phyloP scores from a whole-genome alignment of 1,140 invertebrate genomes.

The Bombyx mandarina region DNA sequence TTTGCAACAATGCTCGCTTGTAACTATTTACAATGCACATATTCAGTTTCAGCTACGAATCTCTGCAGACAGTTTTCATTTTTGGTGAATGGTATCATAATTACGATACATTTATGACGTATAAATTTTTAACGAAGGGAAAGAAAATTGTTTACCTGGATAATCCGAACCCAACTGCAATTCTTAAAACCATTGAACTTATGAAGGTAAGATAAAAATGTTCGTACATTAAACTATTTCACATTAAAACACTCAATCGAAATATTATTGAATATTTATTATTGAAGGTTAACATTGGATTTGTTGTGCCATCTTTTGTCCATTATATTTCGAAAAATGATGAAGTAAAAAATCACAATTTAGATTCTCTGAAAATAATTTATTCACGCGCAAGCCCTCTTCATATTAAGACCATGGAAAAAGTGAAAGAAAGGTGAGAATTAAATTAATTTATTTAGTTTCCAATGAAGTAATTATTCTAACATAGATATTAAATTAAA shows the following conservation, averaged over 20 bases:
- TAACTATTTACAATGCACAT: neutral
- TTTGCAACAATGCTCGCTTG: too few relatives aligned
- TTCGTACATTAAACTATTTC: neutral
- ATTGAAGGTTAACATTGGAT: slow-evolving; percentile 37
- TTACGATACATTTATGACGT: slow-evolving; percentile 41
- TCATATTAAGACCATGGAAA: slow-evolving; percentile 32
- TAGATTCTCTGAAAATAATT: slow-evolving; percentile 38
- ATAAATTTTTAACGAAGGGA: slow-evolving; percentile 31
- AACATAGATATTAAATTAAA: too few relatives aligned
- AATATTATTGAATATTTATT: slow-evolving; percentile 1
- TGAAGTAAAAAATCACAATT: slow-evolving; percentile 52
- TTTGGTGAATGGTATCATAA: slow-evolving; percentile 32
- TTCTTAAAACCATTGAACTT: slow-evolving; percentile 23
- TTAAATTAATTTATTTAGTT: neutral
- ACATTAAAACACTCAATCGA: neutral
- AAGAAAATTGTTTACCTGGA: slow-evolving; percentile 32
- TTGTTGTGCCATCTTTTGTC: slow-evolving; percentile 35
- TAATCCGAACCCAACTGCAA: slow-evolving; percentile 16
- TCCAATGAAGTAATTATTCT: too few relatives aligned
- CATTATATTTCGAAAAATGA: slow-evolving; percentile 35
- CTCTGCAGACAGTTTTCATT: slow-evolving; percentile 17
- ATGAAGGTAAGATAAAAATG: slow-evolving; percentile 20
- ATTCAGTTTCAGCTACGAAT: slow-evolving; percentile 21
- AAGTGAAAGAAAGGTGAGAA: slow-evolving; percentile 60
- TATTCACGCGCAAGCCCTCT: slow-evolving; percentile 37